phyloP scores from a whole-genome alignment of 2,113 vertebrate species.

The Calidris pugnax region DNA sequence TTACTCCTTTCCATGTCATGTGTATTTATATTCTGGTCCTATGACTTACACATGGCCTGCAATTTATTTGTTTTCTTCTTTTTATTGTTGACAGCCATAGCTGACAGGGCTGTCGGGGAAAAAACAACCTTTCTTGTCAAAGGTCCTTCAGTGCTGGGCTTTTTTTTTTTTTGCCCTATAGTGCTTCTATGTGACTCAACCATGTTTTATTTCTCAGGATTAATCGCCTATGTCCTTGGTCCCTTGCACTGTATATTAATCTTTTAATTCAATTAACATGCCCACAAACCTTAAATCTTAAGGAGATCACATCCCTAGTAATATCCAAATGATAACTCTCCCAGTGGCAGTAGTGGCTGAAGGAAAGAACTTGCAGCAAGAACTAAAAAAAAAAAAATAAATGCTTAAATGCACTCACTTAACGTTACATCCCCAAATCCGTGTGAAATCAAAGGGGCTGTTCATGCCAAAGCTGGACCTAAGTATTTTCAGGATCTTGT shows the following conservation, averaged over 20 bases:
- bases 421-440: not conserved
- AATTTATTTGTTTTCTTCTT: conserved; percentile 83
- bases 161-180: not conserved
- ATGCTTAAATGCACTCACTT: not conserved
- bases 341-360: not conserved
- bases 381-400: not conserved
- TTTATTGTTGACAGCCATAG: conserved; percentile 58
- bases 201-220: conserved; percentile 30
- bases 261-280: conserved; percentile 53
- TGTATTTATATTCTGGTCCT: conserved; percentile 75
- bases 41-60: conserved; percentile 82
- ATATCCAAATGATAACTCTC: not conserved
- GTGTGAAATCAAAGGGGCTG: not conserved
- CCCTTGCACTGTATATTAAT: not conserved
- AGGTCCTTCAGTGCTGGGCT: not conserved
- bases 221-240: conserved; percentile 21
- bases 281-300: conserved; percentile 6
- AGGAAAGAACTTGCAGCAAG: not conserved
- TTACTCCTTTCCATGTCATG: conserved; percentile 52
- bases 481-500: not conserved
- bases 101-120: conserved; percentile 17
- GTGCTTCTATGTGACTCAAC: not conserved
- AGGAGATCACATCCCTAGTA: not conserved
- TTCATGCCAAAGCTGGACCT: not conserved
- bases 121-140: conserved; percentile 45